These are phyloP conservation scores for Meteorus cinctellus DNA, from an alignment of 2,888 invertebrate genomes.

Conservation along the genomic window DNA sequence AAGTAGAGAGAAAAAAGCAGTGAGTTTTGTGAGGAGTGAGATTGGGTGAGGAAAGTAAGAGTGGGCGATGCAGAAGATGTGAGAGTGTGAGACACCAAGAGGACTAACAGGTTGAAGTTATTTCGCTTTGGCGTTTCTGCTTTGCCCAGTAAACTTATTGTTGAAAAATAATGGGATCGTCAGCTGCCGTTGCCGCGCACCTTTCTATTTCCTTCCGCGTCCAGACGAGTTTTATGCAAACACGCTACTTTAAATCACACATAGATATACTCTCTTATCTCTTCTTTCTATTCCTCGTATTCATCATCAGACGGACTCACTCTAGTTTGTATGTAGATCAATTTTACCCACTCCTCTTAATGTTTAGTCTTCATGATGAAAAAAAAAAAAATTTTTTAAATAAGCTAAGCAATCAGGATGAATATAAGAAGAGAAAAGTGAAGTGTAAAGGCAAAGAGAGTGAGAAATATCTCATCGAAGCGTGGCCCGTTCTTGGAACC, in stretches of 20 bases:
- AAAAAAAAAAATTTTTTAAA: too few relatives aligned
- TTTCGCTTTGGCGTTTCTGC: conserved; percentile 43
- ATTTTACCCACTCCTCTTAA: too few relatives aligned
- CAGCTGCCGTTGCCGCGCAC: conserved; percentile 43
- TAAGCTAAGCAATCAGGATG: too few relatives aligned
- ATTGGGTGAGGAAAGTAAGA: conserved; percentile 10
- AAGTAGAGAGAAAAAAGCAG: conserved; percentile 23
- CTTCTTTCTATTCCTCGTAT: not conserved
- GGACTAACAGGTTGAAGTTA: conserved; percentile 3
- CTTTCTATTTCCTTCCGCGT: conserved; percentile 43
- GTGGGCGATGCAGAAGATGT: not conserved
- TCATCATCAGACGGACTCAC: too few relatives aligned
- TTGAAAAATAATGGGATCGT: conserved; percentile 53
- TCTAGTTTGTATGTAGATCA: too few relatives aligned
- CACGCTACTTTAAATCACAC: conserved; percentile 42
- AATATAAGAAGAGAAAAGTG: not conserved
- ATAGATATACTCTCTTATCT: not conserved
- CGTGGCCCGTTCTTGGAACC: conserved; percentile 18
- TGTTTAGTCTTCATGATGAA: too few relatives aligned
- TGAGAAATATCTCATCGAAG: conserved; percentile 16
- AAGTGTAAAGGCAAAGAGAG: conserved; percentile 1
- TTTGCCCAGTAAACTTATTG: conserved; percentile 52
- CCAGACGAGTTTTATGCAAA: conserved; percentile 47
- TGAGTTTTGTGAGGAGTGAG: conserved; percentile 20
- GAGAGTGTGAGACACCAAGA: not conserved